These are phyloP conservation scores for Pseudomyrmex dendroicus DNA, from an alignment of 1,140 invertebrate genomes.

Conservation along the genomic window DNA sequence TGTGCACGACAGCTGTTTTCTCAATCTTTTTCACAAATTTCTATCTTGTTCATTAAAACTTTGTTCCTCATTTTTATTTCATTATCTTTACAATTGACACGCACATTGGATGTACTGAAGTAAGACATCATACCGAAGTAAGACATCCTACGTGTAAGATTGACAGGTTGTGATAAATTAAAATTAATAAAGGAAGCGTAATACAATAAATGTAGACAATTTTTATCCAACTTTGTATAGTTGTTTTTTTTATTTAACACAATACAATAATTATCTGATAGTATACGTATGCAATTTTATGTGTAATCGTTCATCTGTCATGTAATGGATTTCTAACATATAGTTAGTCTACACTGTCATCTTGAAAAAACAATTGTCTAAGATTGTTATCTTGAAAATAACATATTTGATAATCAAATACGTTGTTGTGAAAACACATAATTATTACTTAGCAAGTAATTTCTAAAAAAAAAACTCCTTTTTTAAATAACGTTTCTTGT, in stretches of 20 bases:
- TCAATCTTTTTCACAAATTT: constrained; percentile 14
- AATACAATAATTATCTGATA: no score
- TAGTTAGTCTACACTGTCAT: no score
- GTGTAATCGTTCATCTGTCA: no score
- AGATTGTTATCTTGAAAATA: constrained; percentile 1
- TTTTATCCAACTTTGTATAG: not conserved
- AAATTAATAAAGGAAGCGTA: not conserved
- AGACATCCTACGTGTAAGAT: not conserved
- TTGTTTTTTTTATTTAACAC: no score
- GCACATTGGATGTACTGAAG: not conserved
- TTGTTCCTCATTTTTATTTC: not conserved
- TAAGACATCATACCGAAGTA: not conserved
- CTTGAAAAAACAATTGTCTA: no score
- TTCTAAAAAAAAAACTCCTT: not conserved
- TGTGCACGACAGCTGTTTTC: not conserved
- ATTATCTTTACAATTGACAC: not conserved
- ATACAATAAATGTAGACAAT: not conserved
- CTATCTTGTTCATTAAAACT: not conserved
- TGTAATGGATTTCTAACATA: no score
- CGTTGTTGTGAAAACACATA: constrained; percentile 4
- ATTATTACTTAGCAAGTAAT: not conserved
- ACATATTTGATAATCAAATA: not conserved
- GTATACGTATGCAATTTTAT: no score
- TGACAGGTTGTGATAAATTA: not conserved
- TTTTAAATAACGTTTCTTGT: no score